phyloP scores from a whole-genome alignment of 2,797 vertebrate genomes.

The Falco rusticolus region DNA sequence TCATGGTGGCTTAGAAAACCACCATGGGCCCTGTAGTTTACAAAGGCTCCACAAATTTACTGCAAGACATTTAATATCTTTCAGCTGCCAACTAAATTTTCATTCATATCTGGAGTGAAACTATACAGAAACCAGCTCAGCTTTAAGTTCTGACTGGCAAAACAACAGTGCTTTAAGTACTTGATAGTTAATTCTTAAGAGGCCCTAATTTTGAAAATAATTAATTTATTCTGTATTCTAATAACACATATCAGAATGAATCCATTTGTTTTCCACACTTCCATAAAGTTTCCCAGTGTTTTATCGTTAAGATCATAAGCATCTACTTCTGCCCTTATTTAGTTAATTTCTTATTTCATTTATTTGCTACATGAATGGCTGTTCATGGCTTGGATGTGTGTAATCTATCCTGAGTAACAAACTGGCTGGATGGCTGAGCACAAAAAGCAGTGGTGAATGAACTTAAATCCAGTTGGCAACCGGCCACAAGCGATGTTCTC shows the following conservation, averaged over 20 bases:
- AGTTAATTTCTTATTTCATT: neutral
- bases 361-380: neutral
- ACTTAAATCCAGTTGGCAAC: neutral
- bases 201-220: neutral
- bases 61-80: neutral
- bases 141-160: slow-evolving; percentile 8
- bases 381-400: fast-evolving
- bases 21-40: neutral
- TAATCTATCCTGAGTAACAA: neutral
- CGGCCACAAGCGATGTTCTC: neutral
- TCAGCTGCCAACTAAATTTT: neutral
- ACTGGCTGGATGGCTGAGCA: neutral
- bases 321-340: neutral
- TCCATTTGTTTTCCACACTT: slow-evolving; percentile 28
- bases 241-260: neutral
- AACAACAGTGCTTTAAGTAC: neutral
- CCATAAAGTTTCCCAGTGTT: neutral
- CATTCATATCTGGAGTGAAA: neutral
- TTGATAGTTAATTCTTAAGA: neutral
- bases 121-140: neutral
- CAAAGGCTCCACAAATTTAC: neutral
- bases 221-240: neutral
- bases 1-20: neutral
- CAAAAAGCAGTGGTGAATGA: neutral
- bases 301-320: neutral